Evolutionary conservation across 2,888 invertebrate genomes (phyloP), one percentile per base, ranked within the genome.

Genomic region (Macrosoma leucophasiata): DNA sequence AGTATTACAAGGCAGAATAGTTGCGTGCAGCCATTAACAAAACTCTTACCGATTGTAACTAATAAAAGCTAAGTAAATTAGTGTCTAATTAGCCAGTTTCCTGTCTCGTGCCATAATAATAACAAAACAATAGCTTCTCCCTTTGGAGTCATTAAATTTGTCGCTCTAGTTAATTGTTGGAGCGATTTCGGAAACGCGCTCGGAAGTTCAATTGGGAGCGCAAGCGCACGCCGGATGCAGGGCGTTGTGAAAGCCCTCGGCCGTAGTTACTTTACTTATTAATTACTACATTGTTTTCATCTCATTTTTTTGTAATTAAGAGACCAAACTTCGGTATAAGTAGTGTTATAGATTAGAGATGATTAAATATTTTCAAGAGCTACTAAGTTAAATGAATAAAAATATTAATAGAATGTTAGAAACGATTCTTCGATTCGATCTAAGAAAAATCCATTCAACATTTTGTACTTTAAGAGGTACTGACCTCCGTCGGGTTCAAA

Each of bases 121-220:
- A 76, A 78, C 79, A 76, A 82, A 81, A 79, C 78, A 82, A 82
- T 81, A 78, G 70, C 58, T 60, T 55, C 60, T 71, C 71, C 70
- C 68, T 68, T 62, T 62, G 40, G 49, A 62, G 53, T 70, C 62
- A 71, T 73, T 74, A 72, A 72, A 67, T 64, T 62, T 60, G 67
- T 69, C 67, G 66, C 55, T 61, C 55, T 46, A 43, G 43, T 47
- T 52, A 52, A 50, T 54, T 58, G 66, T 54, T 58, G 65, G 62
- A 63, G 59, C 64, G 73, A 75, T 77, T 78, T 84, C 79, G 81
- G 82, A 82, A 79, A 70, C 65, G 59, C 62, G 58, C 62, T 82
- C 79, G 84, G 84, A 84, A 84, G 82, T 84, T 62, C 82, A 82
- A 84, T 82, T 84, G 81, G 72, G 82, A 68, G 67, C 81, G 65